Conservation (phyloP, 2,797 vertebrate species). For the Notoglanidium macrostoma region DNA sequence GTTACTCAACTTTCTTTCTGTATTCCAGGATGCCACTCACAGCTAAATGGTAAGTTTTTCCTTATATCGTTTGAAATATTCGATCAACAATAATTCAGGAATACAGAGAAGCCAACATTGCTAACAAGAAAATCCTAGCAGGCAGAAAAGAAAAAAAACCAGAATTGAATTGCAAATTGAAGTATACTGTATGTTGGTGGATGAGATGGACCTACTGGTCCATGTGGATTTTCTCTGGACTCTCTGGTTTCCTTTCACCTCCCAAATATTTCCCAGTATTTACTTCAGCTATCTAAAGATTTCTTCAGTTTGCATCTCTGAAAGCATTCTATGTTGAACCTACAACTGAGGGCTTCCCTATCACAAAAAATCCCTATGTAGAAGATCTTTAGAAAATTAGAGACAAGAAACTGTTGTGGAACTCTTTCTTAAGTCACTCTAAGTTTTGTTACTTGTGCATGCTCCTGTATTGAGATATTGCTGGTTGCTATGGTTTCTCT, state of each 20-base stretch:
- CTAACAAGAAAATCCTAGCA: background rate
- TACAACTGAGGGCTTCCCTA: too few relatives aligned
- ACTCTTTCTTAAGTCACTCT: background rate
- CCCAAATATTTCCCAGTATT: background rate
- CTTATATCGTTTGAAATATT: background rate
- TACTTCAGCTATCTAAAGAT: background rate
- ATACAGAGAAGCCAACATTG: background rate
- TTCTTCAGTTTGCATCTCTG: background rate
- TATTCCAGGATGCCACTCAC: slow-evolving; percentile 36
- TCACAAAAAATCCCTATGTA: background rate
- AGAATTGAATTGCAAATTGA: background rate
- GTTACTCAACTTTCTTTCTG: background rate
- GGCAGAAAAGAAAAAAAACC: background rate
- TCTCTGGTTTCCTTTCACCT: background rate
- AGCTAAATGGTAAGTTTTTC: slow-evolving; percentile 33
- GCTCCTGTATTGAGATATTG: background rate
- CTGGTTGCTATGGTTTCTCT: background rate
- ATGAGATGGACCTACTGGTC: background rate
- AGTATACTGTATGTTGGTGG: background rate
- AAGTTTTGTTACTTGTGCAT: background rate
- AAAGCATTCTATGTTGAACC: background rate
- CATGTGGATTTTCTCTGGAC: background rate
- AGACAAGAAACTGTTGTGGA: background rate
- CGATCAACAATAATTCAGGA: background rate
- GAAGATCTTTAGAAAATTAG: background rate